phyloP scores from a whole-genome alignment of 2,797 vertebrate genomes.

The Emydoidea blandingii region DNA sequence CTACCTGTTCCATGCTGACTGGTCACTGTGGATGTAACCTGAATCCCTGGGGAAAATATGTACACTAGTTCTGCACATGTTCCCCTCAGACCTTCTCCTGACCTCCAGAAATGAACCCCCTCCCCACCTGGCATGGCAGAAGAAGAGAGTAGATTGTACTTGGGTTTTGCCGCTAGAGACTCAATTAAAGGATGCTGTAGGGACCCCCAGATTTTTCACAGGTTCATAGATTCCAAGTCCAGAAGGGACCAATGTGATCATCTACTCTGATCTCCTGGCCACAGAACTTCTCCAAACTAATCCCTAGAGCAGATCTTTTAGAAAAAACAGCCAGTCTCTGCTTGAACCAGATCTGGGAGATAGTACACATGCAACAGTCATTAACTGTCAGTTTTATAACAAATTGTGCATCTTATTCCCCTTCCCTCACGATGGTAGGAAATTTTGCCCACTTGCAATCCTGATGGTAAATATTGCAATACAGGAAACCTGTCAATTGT shows the following conservation, averaged over 20 bases:
- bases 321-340: neutral
- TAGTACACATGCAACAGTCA: neutral
- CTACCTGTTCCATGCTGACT: neutral
- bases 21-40: neutral
- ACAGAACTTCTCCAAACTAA: neutral
- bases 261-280: neutral
- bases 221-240: no score
- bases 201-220: neutral
- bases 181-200: neutral
- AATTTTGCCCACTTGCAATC: neutral
- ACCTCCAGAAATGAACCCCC: neutral
- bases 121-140: neutral
- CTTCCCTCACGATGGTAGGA: neutral
- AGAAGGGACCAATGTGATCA: neutral
- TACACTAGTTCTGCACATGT: neutral
- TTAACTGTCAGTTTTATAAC: neutral
- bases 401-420: neutral
- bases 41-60: neutral
- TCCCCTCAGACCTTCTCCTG: neutral
- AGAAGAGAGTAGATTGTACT: neutral
- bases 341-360: neutral
- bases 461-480: neutral
- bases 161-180: neutral
- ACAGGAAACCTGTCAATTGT: neutral
- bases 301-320: neutral